These are phyloP conservation scores for Neosilurus hyrtlii DNA, from an alignment of 2,797 vertebrate genomes.

Conservation along the genomic window DNA sequence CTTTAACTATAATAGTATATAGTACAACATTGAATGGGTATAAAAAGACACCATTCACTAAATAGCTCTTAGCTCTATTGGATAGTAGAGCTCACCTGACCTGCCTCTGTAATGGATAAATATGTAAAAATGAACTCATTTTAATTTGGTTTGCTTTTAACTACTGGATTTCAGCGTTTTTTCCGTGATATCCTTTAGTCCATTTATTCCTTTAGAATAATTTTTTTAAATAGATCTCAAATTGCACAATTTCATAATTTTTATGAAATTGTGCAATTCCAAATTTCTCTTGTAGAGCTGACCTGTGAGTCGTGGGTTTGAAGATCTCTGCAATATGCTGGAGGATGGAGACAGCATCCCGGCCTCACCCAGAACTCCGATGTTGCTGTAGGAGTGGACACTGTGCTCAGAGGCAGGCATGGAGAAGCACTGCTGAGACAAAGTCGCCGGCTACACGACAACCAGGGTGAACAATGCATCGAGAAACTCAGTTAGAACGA, in stretches of 20 bases:
- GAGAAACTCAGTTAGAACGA: constrained; percentile 9
- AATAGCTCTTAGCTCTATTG: no score
- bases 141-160: no score
- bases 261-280: constrained; percentile 38
- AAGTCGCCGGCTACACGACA: constrained; percentile 74
- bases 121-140: no score
- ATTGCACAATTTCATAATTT: no score
- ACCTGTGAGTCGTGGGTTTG: constrained; percentile 82
- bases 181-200: background rate
- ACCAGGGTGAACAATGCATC: background rate
- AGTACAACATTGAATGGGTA: no score
- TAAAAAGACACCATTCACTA: no score
- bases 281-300: constrained; percentile 3
- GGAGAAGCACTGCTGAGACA: constrained; percentile 85
- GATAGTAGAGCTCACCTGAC: no score
- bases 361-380: constrained; percentile 77
- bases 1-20: no score
- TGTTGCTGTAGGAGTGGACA: constrained; percentile 79
- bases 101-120: no score
- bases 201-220: background rate
- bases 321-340: constrained; percentile 79
- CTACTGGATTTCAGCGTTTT: no score
- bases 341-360: constrained; percentile 84
- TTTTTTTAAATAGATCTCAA: background rate
- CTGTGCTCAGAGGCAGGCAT: constrained; percentile 83